Evolutionary conservation across 1,140 invertebrate species (phyloP), one percentile per base, ranked within the genome.

Genomic region (Bombyx mandarina): DNA sequence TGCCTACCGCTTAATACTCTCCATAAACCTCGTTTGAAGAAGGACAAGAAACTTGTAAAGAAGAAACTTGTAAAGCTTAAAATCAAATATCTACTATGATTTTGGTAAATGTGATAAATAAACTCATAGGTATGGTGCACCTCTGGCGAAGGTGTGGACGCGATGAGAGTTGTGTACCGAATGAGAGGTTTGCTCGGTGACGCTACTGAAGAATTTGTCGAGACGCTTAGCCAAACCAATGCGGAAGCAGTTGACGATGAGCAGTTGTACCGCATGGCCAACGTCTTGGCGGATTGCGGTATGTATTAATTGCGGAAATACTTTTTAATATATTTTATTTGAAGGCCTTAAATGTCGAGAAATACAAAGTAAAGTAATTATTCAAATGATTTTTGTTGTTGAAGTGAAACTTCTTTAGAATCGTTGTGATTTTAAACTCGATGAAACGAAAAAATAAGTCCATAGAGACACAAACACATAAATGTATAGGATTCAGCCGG

Each of bases 141-240:
- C 8, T 95, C 96, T 62, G 94, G 94, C 45, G 94, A 93, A 6
- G 94, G 97, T 57, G 93, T 93, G 46, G 96, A 98, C 73, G 94
- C 96, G 0, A 99, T 99, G 98, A 91, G 97, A n/a, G 94, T 99
- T 7, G 94, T 99, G n/a, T 99, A 99, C 85, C 92, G 98, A 52
- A 99, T 99, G 97, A 90, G 98, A 63, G 98, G 98, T 4, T 86
- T 99, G 26, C 90, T 99, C 6, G 98, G 98, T 8, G 98, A 99
- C 88, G 98, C 98, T 1, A 99, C 98, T 0, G 98, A 99, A 79
- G 98, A 99, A 85, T 99, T 99, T 87, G 96, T 99, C 9, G 98
- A 99, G 87, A 97, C 94, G 3, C 87, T 99, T 18, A 96, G 95
- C 52, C 90, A 91, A 66, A 97, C 95, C 63, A 94, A 93, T 64